A percentile compares a stretch with the other conserved stretches of the same genome.
These are phyloP conservation scores for Hormiphora californensis DNA, from an alignment of 37 sponge, comb jelly and placozoan genomes.

Conservation along the genomic window DNA sequence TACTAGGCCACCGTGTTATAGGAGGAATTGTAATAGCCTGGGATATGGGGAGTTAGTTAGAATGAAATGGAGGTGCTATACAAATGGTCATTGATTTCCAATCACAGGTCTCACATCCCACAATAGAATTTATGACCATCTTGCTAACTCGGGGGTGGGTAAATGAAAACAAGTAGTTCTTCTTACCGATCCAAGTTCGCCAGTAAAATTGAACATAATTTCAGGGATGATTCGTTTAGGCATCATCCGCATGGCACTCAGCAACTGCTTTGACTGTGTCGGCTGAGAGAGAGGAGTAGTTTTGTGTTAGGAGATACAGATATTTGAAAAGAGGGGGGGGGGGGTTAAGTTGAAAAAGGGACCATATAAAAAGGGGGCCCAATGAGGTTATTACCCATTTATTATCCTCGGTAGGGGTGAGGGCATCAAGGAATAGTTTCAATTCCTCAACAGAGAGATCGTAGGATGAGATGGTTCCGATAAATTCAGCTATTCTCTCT, in stretches of 20 bases:
- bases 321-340: background rate
- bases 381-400: background rate
- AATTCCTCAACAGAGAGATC: constrained; percentile 21
- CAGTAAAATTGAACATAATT: constrained; percentile 24
- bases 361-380: too few relatives aligned
- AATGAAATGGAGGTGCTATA: too few relatives aligned
- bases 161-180: background rate
- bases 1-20: constrained; percentile 74
- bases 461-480: constrained; percentile 33
- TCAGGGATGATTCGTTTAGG: constrained; percentile 4
- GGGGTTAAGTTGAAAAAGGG: background rate
- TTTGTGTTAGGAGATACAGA: background rate
- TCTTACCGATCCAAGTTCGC: background rate
- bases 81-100: background rate
- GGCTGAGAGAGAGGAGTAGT: background rate
- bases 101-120: too few relatives aligned
- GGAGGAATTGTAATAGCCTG: constrained; percentile 68
- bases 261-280: background rate
- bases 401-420: background rate
- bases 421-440: background rate
- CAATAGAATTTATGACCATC: too few relatives aligned
- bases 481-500: constrained; percentile 17
- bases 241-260: constrained; percentile 22
- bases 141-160: too few relatives aligned
- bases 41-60: too few relatives aligned